phyloP scores from a whole-genome alignment of 2,113 vertebrate genomes.

The Cranoglanis bouderius region DNA sequence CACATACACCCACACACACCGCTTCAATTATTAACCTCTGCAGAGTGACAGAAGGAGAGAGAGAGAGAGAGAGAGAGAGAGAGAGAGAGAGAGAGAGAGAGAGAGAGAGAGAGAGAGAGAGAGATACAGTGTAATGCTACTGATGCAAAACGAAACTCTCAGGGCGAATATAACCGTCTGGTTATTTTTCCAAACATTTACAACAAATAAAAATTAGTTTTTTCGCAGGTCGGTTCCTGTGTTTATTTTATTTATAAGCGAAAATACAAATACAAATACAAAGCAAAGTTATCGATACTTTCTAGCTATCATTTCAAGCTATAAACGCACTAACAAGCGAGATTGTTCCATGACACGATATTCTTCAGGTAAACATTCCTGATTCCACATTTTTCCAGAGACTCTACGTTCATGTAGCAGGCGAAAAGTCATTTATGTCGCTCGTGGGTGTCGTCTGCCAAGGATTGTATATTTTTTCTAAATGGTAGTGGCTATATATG shows the following conservation, averaged over 20 bases:
- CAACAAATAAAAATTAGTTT: no score
- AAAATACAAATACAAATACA: no score
- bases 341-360: no score
- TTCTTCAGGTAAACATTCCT: not conserved
- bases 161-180: not conserved
- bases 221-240: no score
- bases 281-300: no score
- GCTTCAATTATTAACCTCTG: slow-evolving; percentile 41
- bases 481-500: no score
- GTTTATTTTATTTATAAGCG: no score
- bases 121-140: not conserved
- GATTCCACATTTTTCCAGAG: not conserved
- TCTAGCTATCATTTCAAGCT: no score
- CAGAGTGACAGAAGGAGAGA: not conserved
- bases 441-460: not conserved
- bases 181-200: not conserved
- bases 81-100: not conserved
- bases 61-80: not conserved
- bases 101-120: not conserved
- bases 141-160: not conserved
- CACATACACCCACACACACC: slow-evolving; percentile 13
- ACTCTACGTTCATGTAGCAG: not conserved
- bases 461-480: no score
- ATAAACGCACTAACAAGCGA: no score
- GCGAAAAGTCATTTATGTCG: not conserved